Evolutionary conservation across 2,797 vertebrate genomes (phyloP).

Genomic region (Scarus forsteni): DNA sequence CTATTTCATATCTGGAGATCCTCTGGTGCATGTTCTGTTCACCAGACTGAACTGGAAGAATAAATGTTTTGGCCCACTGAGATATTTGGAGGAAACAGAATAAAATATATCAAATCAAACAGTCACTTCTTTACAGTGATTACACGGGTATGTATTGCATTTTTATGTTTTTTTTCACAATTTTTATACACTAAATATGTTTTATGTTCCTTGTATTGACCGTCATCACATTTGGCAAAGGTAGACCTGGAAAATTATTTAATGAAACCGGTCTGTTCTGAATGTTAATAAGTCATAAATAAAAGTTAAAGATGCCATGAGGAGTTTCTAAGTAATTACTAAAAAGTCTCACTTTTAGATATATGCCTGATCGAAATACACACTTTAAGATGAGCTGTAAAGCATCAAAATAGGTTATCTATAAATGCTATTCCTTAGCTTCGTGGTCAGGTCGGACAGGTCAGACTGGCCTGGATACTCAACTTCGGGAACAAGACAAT

Average conservation of each 20-base stretch:
- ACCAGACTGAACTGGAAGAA: not conserved
- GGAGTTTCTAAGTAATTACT: too few relatives aligned
- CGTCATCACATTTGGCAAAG: not conserved
- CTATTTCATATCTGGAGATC: constrained; percentile 1
- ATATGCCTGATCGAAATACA: too few relatives aligned
- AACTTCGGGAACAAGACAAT: too few relatives aligned
- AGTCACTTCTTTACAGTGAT: not conserved
- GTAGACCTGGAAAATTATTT: not conserved
- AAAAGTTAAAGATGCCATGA: not conserved
- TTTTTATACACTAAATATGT: not conserved
- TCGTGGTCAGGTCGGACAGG: too few relatives aligned
- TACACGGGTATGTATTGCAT: not conserved
- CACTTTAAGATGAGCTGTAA: too few relatives aligned
- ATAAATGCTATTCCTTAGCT: too few relatives aligned
- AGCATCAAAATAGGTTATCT: too few relatives aligned
- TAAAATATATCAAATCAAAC: not conserved
- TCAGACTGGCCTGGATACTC: too few relatives aligned
- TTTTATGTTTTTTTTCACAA: not conserved
- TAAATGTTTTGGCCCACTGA: not conserved
- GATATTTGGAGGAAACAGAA: not conserved
- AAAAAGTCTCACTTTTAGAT: too few relatives aligned
- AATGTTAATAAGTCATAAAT: not conserved
- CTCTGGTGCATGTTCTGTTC: not conserved
- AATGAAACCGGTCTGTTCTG: not conserved
- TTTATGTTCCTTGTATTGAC: not conserved